phyloP scores from a whole-genome alignment of 2,888 invertebrate genomes.

The Willowsia nigromaculata region DNA sequence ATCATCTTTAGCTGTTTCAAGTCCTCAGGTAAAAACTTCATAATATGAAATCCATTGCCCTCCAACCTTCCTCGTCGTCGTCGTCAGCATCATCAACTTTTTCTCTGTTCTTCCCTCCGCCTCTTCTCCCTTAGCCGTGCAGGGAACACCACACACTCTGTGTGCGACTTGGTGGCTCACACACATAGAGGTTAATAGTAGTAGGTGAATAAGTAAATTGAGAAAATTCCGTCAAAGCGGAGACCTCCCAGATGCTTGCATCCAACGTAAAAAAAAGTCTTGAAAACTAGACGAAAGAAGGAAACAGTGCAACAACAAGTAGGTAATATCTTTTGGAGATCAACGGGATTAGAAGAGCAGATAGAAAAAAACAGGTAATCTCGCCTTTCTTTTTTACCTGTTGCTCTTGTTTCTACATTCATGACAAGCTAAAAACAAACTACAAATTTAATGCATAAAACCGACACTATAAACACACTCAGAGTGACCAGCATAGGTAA shows the following conservation, averaged over 20 bases:
- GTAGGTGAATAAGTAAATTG: conserved; percentile 51
- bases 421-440: conserved; percentile 61
- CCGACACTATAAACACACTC: background rate
- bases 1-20: background rate
- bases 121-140: conserved; percentile 50
- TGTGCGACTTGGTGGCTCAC: conserved; percentile 54
- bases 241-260: conserved; percentile 67
- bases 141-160: background rate
- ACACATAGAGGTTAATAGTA: conserved; percentile 69
- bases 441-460: conserved; percentile 46
- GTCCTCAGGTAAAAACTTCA: conserved; percentile 3
- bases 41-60: conserved; percentile 44
- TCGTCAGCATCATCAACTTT: conserved; percentile 38
- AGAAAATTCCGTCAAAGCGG: conserved; percentile 67
- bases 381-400: conserved; percentile 49
- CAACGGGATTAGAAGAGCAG: conserved; percentile 53
- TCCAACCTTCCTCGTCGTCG: conserved; percentile 48
- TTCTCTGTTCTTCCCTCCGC: conserved; percentile 43
- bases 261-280: conserved; percentile 21
- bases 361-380: conserved; percentile 52
- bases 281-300: conserved; percentile 10
- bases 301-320: background rate
- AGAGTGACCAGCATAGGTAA: background rate
- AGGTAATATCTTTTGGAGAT: conserved; percentile 47
- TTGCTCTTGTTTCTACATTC: conserved; percentile 52